Percentiles rank a stretch among this genome's conserved stretches.
Evolutionary conservation across 2,888 invertebrate genomes (phyloP).

Genomic region (Macrophya alboannulata): DNA sequence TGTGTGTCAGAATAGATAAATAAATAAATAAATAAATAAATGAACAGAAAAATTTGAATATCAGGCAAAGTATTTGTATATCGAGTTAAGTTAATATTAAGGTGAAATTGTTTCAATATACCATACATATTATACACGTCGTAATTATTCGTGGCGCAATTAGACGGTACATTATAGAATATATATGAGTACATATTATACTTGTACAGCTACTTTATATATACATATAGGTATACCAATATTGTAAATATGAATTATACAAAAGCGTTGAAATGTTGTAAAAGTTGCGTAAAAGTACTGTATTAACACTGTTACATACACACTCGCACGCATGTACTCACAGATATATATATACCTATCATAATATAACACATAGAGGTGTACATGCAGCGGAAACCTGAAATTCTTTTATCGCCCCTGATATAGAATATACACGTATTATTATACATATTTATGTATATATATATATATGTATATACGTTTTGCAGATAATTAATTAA

Average conservation of each 20-base stretch:
- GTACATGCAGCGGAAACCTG: neutral
- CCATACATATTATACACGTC: neutral
- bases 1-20: neutral
- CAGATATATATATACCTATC: neutral
- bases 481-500: constrained; percentile 11
- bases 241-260: constrained; percentile 2
- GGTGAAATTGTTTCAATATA: neutral
- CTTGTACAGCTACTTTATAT: neutral
- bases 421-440: neutral
- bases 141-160: constrained; percentile 4
- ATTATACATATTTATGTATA: no score
- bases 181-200: neutral
- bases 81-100: neutral
- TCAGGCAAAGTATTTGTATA: neutral
- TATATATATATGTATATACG: neutral
- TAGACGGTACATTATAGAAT: neutral
- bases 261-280: constrained; percentile 3
- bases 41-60: neutral
- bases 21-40: neutral
- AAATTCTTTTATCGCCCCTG: constrained; percentile 1
- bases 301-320: neutral
- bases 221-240: neutral
- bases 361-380: no score
- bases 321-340: neutral
- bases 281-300: neutral